These are phyloP conservation scores for Serinus canaria DNA, from an alignment of 2,113 vertebrate genomes.

Conservation along the genomic window DNA sequence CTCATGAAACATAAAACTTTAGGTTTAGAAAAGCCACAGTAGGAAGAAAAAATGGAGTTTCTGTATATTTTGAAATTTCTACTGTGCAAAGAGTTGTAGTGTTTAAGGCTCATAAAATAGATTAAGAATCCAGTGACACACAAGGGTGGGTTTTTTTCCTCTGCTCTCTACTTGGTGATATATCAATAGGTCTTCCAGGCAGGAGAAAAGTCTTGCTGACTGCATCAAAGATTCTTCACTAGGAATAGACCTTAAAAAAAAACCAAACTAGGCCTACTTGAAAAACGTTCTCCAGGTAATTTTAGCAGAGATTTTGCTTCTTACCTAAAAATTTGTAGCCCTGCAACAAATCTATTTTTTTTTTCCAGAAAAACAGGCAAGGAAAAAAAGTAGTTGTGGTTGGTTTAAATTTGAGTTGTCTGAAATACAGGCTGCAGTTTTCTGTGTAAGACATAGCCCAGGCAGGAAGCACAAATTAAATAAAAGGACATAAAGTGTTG, in stretches of 20 bases:
- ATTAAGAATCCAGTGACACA: conserved; percentile 6
- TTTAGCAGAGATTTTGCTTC: neutral
- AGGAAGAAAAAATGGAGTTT: neutral
- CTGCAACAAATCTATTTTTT: neutral
- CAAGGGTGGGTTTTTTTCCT: neutral
- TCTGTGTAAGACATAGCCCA: neutral
- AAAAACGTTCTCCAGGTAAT: neutral
- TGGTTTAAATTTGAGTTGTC: neutral
- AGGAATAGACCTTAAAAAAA: neutral
- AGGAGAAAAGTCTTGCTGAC: conserved; percentile 22
- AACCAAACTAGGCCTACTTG: neutral
- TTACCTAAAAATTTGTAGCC: neutral
- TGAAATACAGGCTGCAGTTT: neutral
- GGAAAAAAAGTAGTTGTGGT: neutral
- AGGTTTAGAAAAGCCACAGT: neutral
- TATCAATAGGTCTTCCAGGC: conserved; percentile 34
- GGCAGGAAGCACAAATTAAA: neutral
- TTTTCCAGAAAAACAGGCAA: neutral
- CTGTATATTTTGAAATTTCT: conserved; percentile 27
- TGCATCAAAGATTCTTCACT: conserved; percentile 28
- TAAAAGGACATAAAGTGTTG: accelerated
- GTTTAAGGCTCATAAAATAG: conserved; percentile 53
- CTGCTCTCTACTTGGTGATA: neutral
- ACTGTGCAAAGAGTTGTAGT: conserved; percentile 3
- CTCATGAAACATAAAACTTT: conserved; percentile 5